Evolutionary conservation across 1,140 invertebrate genomes (phyloP), one percentile per base, ranked within the genome.

Genomic region (Apis laboriosa): DNA sequence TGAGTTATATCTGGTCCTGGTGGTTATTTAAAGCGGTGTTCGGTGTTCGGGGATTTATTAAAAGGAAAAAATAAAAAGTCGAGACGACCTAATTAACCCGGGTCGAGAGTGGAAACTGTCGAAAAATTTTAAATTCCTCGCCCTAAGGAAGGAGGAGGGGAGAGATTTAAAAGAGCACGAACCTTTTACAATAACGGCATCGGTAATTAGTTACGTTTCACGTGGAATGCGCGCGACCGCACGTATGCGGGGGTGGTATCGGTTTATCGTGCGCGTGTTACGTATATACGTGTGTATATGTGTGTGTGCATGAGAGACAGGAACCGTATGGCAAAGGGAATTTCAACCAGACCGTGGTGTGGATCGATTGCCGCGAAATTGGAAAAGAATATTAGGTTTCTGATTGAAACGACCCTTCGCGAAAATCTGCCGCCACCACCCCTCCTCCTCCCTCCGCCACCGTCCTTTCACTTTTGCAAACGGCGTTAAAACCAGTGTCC

Each of bases 301-400:
- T n/a, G 49, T 53, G 67, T 8, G 86, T 0, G 84, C 82, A 86
- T 83, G 87, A 85, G 64, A 67, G 74, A 72, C 63, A 61, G 76
- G 64, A 70, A 64, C 61, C 78, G 70, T 61, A 80, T 71, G 78
- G 85, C 78, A 88, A 88, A 91, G 90, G 89, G 91, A 92, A 92
- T 92, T 92, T 91, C 90, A 90, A 88, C 84, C 86, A 89, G 90
- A 91, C 90, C 89, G 71, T 90, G 34, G 34, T 43, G 34, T 85
- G 90, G 90, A 92, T 91, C 90, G 90, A 92, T 92, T 89, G 89
- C 89, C 89, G 64, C 86, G 87, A 88, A 88, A 88, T 88, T 88
- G 90, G 84, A 92, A 91, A 90, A 90, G 89, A 90, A 90, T 88
- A 84, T 91, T 92, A 88, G 89, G 88, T 91, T 91, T 91, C 90